Evolutionary conservation across 1,140 invertebrate genomes (phyloP), one percentile per base, ranked within the genome.

Genomic region (Nymphalis io): DNA sequence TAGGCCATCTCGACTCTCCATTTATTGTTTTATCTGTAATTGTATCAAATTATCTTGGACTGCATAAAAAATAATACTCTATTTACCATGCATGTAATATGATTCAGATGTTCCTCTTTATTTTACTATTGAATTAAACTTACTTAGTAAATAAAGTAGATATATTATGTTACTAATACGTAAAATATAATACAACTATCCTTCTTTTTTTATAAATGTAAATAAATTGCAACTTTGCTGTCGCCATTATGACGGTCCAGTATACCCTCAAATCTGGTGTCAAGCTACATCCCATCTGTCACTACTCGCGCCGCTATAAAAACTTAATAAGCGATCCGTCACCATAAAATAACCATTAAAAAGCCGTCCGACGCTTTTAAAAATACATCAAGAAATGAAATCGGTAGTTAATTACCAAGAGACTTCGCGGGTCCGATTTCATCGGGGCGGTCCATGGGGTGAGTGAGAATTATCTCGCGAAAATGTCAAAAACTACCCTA

Each of bases 311-410:
- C 70, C 73, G 78, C 83, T 80, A 87, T 87, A 87, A 91, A 90
- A 91, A 91, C 88, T 88, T 91, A 91, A 91, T 88, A 91, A 91
- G 83, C 82, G 86, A 91, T 91, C 87, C 85, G 89, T 91, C 89
- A 91, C 89, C 87, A 91, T 91, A 91, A 91, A 91, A 91, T 91
- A 87, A 84, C 85, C 88, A 91, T 90, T 91, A 89, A 88, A 89
- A 89, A 90, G 82, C 87, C 87, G 89, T 87, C 89, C 85, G 89
- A 84, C 83, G 85, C 88, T 88, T 90, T 91, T 89, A 91, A 90
- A 91, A 91, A 84, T 89, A 85, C 89, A 91, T 91, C 87, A 91
- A 91, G 87, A 89, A 89, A 89, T 85, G 82, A 88, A 91, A 91
- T 89, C 87, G 89, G 72, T 86, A 89, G 85, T 89, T 91, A 91